Base-by-base conservation (phyloP, 1,140 invertebrate species). In the Brachionus manjavacas region DNA sequence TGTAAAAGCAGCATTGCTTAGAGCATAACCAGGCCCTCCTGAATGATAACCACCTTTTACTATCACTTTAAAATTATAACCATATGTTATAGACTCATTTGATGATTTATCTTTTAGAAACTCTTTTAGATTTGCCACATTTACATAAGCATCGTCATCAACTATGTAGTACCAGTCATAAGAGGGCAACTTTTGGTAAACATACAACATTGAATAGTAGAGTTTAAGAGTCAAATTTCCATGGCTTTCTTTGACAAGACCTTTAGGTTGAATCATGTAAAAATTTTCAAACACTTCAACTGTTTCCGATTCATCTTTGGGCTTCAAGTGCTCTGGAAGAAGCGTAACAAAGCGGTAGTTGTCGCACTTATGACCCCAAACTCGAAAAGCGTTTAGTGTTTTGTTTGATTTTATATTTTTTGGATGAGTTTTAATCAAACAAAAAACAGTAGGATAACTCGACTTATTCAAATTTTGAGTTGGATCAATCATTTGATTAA, bases 161-260 rank as follows among this genome's bases (percentile, higher is more conserved):
- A 95, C 95, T 89, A 97, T 97, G 85, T 97, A 90, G 88, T 96
- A 96, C 95, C 95, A 97, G 88, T 97, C 95, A 12, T 86, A 87
- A 20, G 88, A 85, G 20, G 88, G 86, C 4, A 88, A 85, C 43
- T 88, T 84, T 46, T 88, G 84, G 84, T 89, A 95, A 39, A 95
- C 43, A 28, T 76, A 46, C 46, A 76, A 14, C 68, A 72, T 72
- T 20, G 68, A 39, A 39, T 72, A 39, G 35, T 72, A 72, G 2
- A 72, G 39, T 41, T 72, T 72, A 4, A 72, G 35, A 20, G 68
- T 43, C 39, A 72, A 72, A 72, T 72, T 41, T 1, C 31, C 68
- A 20, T 72, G 68, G 41, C n/a, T 16, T 20, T 72, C 68, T 0
- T 8, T 6, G 31, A 11, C 16, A 11, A 72, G 16, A 41, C 68